These are phyloP conservation scores for Drosophila mimetica DNA, from an alignment of 2,888 invertebrate species.

Conservation along the genomic window DNA sequence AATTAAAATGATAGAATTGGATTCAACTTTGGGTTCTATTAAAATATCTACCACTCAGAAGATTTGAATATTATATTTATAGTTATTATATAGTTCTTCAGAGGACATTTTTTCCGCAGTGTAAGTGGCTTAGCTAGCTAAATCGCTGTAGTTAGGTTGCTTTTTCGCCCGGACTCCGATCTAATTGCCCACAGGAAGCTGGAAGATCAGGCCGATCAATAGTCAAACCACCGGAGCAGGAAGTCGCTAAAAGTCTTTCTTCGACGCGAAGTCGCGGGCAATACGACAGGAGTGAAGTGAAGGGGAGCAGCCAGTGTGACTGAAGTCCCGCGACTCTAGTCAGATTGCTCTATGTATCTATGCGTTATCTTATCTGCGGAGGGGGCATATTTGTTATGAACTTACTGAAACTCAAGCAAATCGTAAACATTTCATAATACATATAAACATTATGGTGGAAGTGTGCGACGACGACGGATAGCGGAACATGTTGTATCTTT, in stretches of 20 bases:
- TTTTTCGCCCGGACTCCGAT: slow-evolving; percentile 41
- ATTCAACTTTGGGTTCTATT: too few species aligned
- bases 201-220: slow-evolving; percentile 47
- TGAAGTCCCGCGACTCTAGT: slow-evolving; percentile 22
- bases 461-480: slow-evolving; percentile 46
- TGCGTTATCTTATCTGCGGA: slow-evolving; percentile 65
- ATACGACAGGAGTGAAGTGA: background rate
- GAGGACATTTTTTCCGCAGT: background rate
- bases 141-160: slow-evolving; percentile 10
- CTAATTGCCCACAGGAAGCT: slow-evolving; percentile 77
- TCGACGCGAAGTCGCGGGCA: slow-evolving; percentile 11
- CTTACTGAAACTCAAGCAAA: slow-evolving; percentile 78
- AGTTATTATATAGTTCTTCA: too few species aligned
- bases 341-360: slow-evolving; percentile 49
- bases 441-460: slow-evolving; percentile 62
- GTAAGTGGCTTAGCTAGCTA: slow-evolving; percentile 8
- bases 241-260: slow-evolving; percentile 44
- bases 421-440: slow-evolving; percentile 78
- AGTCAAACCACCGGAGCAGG: slow-evolving; percentile 37
- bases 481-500: slow-evolving; percentile 70
- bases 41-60: too few species aligned
- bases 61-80: too few species aligned
- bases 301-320: background rate
- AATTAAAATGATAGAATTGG: too few species aligned
- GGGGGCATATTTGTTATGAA: slow-evolving; percentile 71